Conservation (phyloP, 2,797 vertebrate species). For the Petrocephalus sullivani region DNA sequence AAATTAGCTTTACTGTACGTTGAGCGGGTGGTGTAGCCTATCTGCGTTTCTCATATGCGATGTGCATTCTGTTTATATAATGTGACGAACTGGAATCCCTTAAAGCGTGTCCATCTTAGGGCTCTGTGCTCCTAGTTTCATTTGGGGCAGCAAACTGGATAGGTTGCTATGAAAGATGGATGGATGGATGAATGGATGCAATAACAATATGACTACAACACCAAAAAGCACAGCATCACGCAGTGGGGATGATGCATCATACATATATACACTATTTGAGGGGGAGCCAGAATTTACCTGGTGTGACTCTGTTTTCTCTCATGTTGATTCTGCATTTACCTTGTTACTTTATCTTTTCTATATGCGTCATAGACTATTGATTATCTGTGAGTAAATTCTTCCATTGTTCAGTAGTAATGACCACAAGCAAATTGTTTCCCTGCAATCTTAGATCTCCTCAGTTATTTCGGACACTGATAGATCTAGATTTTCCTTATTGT, state of each 20-base stretch:
- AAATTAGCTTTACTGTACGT: not conserved
- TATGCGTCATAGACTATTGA: not conserved
- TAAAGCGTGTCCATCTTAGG: not conserved
- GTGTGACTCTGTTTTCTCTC: not conserved
- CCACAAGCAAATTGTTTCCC: not conserved
- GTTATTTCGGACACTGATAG: not conserved
- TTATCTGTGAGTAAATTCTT: not conserved
- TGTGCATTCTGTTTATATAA: not conserved
- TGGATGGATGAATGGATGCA: not conserved
- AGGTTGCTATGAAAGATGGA: not conserved
- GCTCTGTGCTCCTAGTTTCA: not conserved
- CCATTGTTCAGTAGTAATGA: not conserved
- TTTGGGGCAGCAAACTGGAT: not conserved
- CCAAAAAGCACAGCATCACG: not conserved
- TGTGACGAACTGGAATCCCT: not conserved
- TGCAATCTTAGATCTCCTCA: not conserved
- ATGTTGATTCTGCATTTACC: not conserved
- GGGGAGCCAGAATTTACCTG: not conserved
- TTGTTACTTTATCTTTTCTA: not conserved
- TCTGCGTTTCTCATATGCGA: not conserved
- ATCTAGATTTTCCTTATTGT: not conserved
- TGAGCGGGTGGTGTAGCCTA: not conserved
- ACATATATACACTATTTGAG: not conserved
- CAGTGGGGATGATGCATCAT: not conserved
- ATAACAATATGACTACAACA: not conserved